Conservation (phyloP, 2,888 invertebrate genomes). For the Troides helena region DNA sequence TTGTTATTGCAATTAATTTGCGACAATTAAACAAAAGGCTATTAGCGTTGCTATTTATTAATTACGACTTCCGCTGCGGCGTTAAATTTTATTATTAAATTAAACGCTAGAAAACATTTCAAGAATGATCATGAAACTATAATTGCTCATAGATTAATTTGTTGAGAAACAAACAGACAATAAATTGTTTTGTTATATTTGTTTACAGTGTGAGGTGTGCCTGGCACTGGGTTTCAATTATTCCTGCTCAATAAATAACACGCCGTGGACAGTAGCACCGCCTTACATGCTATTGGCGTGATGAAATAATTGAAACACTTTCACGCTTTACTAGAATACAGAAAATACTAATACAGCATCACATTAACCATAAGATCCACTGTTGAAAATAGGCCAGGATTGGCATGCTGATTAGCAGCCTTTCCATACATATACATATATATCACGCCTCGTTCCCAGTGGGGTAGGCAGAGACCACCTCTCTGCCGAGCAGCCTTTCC, state of each 20-base stretch:
- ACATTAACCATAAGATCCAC: neutral
- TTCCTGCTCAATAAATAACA: slow-evolving; percentile 21
- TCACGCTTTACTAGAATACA: neutral
- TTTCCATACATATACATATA: too few relatives aligned
- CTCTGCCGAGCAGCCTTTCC: too few relatives aligned
- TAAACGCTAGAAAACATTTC: neutral
- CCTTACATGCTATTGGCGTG: slow-evolving; percentile 19
- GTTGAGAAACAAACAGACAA: neutral
- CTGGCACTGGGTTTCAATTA: slow-evolving; percentile 27
- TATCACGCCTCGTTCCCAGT: too few relatives aligned
- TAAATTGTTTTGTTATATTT: neutral
- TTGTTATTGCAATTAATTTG: neutral
- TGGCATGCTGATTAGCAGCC: too few relatives aligned
- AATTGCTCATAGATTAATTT: neutral
- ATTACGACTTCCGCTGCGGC: neutral
- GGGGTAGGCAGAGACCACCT: too few relatives aligned
- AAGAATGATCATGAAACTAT: neutral
- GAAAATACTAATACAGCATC: neutral
- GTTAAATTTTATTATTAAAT: neutral
- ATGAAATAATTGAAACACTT: slow-evolving; percentile 26
- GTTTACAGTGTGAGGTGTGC: slow-evolving; percentile 19
- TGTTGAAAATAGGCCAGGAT: too few relatives aligned
- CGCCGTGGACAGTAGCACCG: slow-evolving; percentile 23
- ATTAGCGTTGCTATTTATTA: neutral
- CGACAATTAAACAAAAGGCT: neutral